phyloP scores from a whole-genome alignment of 2,888 invertebrate species.

The Troglohyphantes excavatus region DNA sequence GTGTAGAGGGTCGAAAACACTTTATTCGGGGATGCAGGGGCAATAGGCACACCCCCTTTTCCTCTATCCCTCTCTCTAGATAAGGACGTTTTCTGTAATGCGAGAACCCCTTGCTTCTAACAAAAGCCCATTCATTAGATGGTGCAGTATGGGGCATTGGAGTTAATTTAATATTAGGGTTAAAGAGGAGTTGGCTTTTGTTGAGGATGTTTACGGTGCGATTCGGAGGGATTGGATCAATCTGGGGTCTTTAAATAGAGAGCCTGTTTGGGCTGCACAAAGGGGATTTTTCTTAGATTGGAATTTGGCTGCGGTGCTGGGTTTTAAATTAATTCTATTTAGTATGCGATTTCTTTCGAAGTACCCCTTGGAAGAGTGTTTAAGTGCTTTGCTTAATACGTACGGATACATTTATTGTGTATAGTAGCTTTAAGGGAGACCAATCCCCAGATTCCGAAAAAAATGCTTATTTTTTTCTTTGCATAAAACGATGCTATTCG shows the following conservation, averaged over 20 bases:
- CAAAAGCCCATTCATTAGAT: slow-evolving; percentile 65
- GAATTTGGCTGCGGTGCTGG: no score
- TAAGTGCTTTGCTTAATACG: no score
- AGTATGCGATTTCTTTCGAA: no score
- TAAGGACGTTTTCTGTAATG: slow-evolving; percentile 60
- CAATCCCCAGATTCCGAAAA: no score
- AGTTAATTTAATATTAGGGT: slow-evolving; percentile 67
- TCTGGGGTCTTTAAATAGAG: slow-evolving; percentile 4
- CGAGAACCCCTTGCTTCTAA: slow-evolving; percentile 12
- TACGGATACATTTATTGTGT: no score
- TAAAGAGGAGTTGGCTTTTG: slow-evolving; percentile 67
- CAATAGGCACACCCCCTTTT: background rate
- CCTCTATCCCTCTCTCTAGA: background rate
- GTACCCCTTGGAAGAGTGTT: no score
- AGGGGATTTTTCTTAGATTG: background rate
- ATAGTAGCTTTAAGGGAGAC: no score
- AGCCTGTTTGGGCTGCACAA: background rate
- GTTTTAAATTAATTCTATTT: no score
- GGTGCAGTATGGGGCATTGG: slow-evolving; percentile 53
- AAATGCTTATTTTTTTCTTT: no score
- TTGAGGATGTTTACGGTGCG: slow-evolving; percentile 21
- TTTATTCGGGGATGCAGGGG: slow-evolving; percentile 41
- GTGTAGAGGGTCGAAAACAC: background rate
- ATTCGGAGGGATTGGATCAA: slow-evolving; percentile 7
- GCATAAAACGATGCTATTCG: no score